These are phyloP conservation scores for Smithornis capensis DNA, from an alignment of 2,113 vertebrate genomes.

Conservation along the genomic window DNA sequence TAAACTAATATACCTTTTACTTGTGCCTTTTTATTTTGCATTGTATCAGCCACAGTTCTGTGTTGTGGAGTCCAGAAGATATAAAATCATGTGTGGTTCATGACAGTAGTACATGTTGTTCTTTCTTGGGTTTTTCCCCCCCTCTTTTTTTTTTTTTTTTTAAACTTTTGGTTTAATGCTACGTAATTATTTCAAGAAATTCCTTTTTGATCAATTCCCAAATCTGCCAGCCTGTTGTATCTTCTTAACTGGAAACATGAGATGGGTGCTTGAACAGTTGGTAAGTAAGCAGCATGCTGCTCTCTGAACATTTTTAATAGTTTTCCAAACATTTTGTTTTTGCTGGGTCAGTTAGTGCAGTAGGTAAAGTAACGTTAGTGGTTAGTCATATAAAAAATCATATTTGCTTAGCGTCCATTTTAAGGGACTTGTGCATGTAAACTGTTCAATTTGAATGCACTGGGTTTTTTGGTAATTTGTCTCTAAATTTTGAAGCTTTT, in stretches of 20 bases:
- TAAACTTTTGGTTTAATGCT: constrained; percentile 69
- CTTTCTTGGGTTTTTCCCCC: constrained; percentile 42
- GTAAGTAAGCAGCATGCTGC: constrained; percentile 80
- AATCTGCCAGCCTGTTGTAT: constrained; percentile 82
- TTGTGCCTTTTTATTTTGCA: constrained; percentile 66
- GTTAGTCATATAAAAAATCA: constrained; percentile 3
- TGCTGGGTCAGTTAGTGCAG: constrained; percentile 44
- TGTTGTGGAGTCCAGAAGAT: constrained; percentile 72
- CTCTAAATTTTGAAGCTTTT: constrained; percentile 65
- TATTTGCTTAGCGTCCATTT: constrained; percentile 62
- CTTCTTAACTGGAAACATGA: constrained; percentile 81
- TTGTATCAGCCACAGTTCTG: constrained; percentile 69
- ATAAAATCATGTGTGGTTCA: constrained; percentile 76
- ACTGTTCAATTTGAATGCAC: constrained; percentile 59
- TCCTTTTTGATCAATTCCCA: constrained; percentile 80
- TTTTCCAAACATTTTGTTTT: constrained; percentile 70
- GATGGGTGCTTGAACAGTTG: constrained; percentile 78
- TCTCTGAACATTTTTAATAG: constrained; percentile 72
- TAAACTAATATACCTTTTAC: constrained; percentile 75
- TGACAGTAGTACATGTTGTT: constrained; percentile 72
- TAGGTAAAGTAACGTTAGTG: constrained; percentile 35
- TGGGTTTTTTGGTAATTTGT: constrained; percentile 59
- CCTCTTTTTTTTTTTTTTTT: background rate
- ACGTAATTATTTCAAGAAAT: constrained; percentile 78
- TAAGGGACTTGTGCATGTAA: constrained; percentile 36